Evolutionary conservation across 1,140 invertebrate genomes (phyloP), one percentile per base, ranked within the genome.

Genomic region (Dendrolimus punctatus): DNA sequence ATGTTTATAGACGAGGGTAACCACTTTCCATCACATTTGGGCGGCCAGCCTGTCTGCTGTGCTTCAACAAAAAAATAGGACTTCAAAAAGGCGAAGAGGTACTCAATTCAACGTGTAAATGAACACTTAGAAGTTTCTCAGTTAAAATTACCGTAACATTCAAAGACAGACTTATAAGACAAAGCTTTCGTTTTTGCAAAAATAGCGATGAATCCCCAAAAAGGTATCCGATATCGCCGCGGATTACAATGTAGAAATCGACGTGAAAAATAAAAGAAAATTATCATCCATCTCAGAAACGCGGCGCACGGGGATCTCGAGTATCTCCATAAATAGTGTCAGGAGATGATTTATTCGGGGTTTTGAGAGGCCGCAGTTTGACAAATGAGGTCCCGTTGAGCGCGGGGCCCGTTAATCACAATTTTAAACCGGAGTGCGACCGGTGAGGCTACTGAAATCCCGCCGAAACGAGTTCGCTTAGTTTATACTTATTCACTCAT

Each of bases 291-390:
- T 71, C 64, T 62, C 51, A 54, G 61, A 53, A 73, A 69, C 54
- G 56, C 48, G 48, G 53, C 50, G 40, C 39, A 48, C 62, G 62
- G 57, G 59, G 57, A 65, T 54, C 61, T 62, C 62, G 55, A 69
- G 62, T 68, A 72, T 76, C 64, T 73, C 57, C 66, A 66, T 77
- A 75, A 80, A 73, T 73, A 77, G 69, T 70, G 67, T 61, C 59
- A 48, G 55, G 40, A 57, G 56, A 71, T 74, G 73, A 77, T 80
- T 80, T 73, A 77, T 73, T 61, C 55, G 47, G 51, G 49, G 55
- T 66, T 64, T 68, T 64, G 65, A 71, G 69, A 60, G 64, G 60
- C 58, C 61, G 62, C 63, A 46, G 43, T 60, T 55, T 75, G 76
- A 76, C 72, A 76, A 76, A 80, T 67, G 73, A 71, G 71, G 55